Evolutionary conservation across 2,113 vertebrate genomes (phyloP).

Genomic region (Sitta europaea): DNA sequence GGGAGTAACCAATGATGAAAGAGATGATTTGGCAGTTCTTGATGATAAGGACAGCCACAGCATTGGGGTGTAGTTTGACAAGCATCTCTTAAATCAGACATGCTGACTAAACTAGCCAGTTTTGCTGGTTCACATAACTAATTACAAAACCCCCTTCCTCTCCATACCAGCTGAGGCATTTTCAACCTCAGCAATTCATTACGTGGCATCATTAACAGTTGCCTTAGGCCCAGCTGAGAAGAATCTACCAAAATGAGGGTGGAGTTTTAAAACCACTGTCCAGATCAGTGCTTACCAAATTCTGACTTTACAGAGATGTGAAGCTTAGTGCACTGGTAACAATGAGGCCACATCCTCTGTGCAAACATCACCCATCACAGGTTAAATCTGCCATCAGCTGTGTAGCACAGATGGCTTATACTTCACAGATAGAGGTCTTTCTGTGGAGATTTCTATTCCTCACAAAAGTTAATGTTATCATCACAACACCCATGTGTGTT

Average conservation of each 20-base stretch:
- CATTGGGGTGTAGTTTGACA: background rate
- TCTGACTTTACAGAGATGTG: background rate
- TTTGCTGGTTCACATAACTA: background rate
- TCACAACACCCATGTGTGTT: accelerated
- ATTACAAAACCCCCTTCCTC: background rate
- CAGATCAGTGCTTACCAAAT: background rate
- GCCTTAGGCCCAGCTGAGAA: background rate
- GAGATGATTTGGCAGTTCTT: background rate
- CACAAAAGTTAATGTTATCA: background rate
- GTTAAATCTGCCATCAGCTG: background rate
- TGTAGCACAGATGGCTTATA: background rate
- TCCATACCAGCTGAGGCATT: background rate
- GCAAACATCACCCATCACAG: background rate
- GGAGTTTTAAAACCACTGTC: background rate
- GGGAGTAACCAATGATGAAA: background rate
- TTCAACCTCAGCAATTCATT: background rate
- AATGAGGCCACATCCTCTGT: background rate
- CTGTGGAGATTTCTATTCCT: background rate
- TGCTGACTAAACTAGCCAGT: slow-evolving; percentile 16
- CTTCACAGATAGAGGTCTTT: background rate
- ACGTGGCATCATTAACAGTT: background rate
- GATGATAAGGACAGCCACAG: background rate
- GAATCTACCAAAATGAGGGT: background rate
- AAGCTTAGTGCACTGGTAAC: background rate
- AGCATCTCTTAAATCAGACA: background rate